Conservation (phyloP, 2,888 invertebrate species). For the Leucozona laternaria region DNA sequence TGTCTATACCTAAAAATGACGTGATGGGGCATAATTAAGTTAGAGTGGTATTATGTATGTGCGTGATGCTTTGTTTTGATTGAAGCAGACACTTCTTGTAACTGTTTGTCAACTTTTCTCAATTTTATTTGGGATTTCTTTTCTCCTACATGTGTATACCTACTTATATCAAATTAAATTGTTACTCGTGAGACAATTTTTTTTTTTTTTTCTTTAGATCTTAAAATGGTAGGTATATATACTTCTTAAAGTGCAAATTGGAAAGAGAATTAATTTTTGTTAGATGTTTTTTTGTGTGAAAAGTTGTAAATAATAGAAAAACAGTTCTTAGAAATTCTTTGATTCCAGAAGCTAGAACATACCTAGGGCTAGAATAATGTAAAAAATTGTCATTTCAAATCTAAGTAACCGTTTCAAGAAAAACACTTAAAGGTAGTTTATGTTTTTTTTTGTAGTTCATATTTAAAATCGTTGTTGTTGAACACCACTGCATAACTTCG, state of each 20-base stretch:
- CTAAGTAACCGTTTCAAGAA: too few species aligned
- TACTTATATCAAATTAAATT: slow-evolving; percentile 53
- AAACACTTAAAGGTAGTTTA: too few species aligned
- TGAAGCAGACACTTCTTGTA: slow-evolving; percentile 13
- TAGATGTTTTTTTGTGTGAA: too few species aligned
- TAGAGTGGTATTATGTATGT: slow-evolving; percentile 17
- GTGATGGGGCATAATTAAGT: slow-evolving; percentile 30
- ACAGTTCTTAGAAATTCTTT: too few species aligned
- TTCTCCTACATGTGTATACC: slow-evolving; percentile 7
- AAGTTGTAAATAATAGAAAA: too few species aligned
- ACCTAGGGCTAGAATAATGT: too few species aligned
- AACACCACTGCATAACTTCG: too few species aligned
- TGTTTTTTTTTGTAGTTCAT: too few species aligned
- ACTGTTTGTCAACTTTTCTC: slow-evolving; percentile 19
- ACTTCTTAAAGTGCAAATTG: background rate
- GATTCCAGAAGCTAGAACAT: too few species aligned
- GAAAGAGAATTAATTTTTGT: too few species aligned
- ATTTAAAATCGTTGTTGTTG: too few species aligned
- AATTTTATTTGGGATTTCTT: slow-evolving; percentile 15
- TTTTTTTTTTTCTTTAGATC: background rate
- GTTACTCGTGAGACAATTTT: background rate
- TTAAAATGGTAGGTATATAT: background rate
- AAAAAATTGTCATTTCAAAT: too few species aligned
- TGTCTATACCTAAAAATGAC: background rate
- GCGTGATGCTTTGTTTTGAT: slow-evolving; percentile 29